Base-by-base conservation (phyloP, 2,113 vertebrate species). In the Vulpes lagopus region DNA sequence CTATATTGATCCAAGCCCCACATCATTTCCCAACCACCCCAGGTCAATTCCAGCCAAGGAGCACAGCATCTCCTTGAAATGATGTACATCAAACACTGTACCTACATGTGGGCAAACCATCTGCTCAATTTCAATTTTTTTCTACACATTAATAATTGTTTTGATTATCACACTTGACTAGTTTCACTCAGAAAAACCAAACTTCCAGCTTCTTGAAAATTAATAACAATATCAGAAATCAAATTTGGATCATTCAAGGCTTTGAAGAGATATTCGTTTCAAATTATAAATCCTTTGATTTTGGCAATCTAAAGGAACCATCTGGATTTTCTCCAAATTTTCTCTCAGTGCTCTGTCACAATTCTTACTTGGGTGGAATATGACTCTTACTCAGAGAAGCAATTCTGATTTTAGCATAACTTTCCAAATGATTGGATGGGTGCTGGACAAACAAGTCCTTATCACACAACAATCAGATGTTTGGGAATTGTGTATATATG, bases 1-100 rank as follows among this genome's bases (percentile, higher is more conserved):
- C 97, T 98, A 71, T 98, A 97, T 98, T 98, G 97, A 98, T 96
- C 88, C 51, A 96, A 96, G 91, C 30, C 53, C 32, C 81, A 82
- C 91, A 97, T 96, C 76, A 98, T 97, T 94, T 98, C 76, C 97
- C 91, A 95, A 65, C 88, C 97, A 97, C 93, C 67, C 73, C 78
- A 91, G 95, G 97, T 98, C 96, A 97, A 53, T 84, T 96, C 92
- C 95, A 95, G 65, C 55, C 80, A 96, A 95, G n/a, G 51, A 96
- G 91, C 90, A 82, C 73, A 97, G 88, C 79, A 90, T 95, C 71
- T 93, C 91, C 97, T 93, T 95, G 93, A 97, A 96, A 98, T 88
- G 93, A 95, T 80, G 59, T 81, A 73, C 12, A 12, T 96, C 95
- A 97, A 92, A 88, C 38, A 49, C 86, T 74, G 59, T 91, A 23